Percentiles rank a stretch among this genome's conserved stretches.
These are phyloP conservation scores for Limnothrissa miodon DNA, from an alignment of 2,113 vertebrate species.

Conservation along the genomic window DNA sequence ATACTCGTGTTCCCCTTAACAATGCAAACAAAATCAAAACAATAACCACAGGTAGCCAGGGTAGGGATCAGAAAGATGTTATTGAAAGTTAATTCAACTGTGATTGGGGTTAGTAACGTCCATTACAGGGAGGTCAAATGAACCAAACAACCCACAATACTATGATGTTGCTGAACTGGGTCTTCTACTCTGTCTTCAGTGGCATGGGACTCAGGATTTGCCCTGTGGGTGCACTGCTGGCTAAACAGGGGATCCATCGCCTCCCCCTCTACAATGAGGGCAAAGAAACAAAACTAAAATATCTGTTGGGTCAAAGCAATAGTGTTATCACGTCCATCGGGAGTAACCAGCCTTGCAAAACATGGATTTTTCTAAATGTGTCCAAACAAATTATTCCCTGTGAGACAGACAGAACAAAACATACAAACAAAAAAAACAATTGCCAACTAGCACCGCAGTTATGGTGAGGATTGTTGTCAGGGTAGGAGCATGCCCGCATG, in stretches of 20 bases:
- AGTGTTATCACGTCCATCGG: neutral
- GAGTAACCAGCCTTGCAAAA: neutral
- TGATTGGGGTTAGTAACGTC: neutral
- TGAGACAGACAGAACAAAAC: neutral
- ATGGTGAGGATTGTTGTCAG: neutral
- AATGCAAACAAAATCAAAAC: neutral
- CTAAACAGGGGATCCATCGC: neutral
- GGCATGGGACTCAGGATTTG: neutral
- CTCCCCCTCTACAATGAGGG: neutral
- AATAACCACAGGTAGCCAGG: neutral
- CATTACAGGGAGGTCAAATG: neutral
- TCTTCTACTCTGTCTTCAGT: neutral
- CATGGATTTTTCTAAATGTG: neutral
- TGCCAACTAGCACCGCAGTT: neutral
- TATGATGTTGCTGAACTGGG: neutral
- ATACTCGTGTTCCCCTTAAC: neutral
- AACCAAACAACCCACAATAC: neutral
- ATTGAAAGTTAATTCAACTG: neutral
- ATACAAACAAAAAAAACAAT: neutral
- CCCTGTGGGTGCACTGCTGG: neutral
- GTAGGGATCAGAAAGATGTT: neutral
- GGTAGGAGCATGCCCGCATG: neutral
- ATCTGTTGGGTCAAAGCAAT: neutral
- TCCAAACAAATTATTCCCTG: neutral
- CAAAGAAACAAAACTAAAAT: neutral